Conservation (phyloP, 2,888 invertebrate species). For the Drosophila stalkeri region DNA sequence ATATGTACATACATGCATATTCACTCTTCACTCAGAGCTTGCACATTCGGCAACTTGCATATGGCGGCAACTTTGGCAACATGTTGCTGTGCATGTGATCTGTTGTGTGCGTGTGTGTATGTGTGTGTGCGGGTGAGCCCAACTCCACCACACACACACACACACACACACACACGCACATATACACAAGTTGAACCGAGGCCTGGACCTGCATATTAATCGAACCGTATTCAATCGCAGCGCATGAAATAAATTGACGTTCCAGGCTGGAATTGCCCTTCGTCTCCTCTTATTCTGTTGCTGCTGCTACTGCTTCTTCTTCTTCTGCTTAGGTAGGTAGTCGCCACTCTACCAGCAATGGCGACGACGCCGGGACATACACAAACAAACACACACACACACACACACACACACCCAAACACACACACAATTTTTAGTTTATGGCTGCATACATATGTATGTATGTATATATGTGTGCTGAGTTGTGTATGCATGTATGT, state of each 20-base stretch:
- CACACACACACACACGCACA: constrained; percentile 11
- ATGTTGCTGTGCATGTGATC: constrained; percentile 42
- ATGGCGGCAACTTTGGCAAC: constrained; percentile 52
- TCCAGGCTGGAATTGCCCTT: constrained; percentile 39
- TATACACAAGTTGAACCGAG: constrained; percentile 25
- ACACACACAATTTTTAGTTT: constrained; percentile 16
- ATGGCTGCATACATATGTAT: constrained; percentile 17
- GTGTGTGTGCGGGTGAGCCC: constrained; percentile 29
- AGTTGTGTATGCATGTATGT: neutral
- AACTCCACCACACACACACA: constrained; percentile 25
- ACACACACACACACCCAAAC: constrained; percentile 41
- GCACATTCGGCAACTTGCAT: constrained; percentile 59
- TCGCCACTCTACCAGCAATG: constrained; percentile 48
- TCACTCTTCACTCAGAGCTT: constrained; percentile 17
- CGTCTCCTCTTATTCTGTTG: constrained; percentile 12
- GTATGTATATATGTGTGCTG: constrained; percentile 14
- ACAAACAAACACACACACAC: constrained; percentile 23
- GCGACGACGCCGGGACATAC: constrained; percentile 64
- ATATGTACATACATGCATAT: neutral
- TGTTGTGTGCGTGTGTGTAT: constrained; percentile 1
- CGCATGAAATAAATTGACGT: constrained; percentile 67
- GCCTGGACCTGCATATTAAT: constrained; percentile 72
- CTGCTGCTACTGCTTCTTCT: constrained; percentile 10
- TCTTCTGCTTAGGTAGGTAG: constrained; percentile 44
- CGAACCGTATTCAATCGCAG: constrained; percentile 69